Evolutionary conservation across 2,888 invertebrate species (phyloP).

Genomic region (Folsomia candida): DNA sequence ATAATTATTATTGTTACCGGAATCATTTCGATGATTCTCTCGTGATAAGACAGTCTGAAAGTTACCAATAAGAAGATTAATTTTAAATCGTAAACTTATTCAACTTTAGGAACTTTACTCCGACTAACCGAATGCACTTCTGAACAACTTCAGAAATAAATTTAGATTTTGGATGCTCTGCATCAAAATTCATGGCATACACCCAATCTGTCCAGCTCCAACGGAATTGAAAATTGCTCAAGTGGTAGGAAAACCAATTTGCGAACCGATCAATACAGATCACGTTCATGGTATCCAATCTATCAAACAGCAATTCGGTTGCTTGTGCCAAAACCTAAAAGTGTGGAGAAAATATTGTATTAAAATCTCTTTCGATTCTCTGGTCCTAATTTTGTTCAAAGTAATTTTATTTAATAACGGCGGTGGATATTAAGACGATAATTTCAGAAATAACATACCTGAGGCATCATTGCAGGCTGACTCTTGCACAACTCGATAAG

Average conservation of each 20-base stretch:
- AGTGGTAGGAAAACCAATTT: conserved; percentile 96
- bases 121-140: conserved; percentile 80
- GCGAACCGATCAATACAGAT: conserved; percentile 95
- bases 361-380: neutral
- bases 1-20: too few relatives aligned
- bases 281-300: conserved; percentile 95
- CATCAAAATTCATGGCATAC: conserved; percentile 75
- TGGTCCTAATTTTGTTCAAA: too few relatives aligned
- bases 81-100: too few relatives aligned
- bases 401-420: neutral
- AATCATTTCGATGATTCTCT: conserved; percentile 87
- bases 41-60: conserved; percentile 83
- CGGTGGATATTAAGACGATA: neutral
- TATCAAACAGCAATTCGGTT: conserved; percentile 91
- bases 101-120: too few relatives aligned
- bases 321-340: conserved; percentile 84
- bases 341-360: conserved; percentile 17
- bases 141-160: conserved; percentile 89
- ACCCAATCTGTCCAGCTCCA: conserved; percentile 99
- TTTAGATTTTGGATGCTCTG: conserved; percentile 87
- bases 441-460: conserved; percentile 59
- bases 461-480: conserved; percentile 95
- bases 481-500: conserved; percentile 95
- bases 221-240: conserved; percentile 98
- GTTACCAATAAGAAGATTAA: conserved; percentile 9